Evolutionary conservation across 1,140 invertebrate genomes (phyloP).

Genomic region (Semibalanus balanoides): DNA sequence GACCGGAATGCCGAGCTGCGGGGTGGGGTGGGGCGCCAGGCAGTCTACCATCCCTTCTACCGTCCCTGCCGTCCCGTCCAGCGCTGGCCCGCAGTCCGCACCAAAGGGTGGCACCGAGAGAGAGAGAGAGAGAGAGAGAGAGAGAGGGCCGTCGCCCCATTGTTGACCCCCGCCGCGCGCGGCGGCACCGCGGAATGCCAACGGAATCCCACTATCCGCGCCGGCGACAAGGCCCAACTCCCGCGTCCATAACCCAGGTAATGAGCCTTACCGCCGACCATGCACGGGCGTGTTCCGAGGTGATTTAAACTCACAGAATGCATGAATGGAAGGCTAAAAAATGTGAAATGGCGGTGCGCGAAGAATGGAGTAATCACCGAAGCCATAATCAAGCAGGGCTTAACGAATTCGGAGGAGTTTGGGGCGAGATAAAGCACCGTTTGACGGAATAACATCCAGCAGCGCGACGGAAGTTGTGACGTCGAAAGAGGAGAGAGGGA

Average conservation of each 20-base stretch:
- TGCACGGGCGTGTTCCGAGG: not conserved
- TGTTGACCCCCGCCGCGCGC: not conserved
- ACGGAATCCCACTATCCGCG: not conserved
- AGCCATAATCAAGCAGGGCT: not conserved
- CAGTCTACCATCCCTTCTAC: not conserved
- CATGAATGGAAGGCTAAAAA: slow-evolving; percentile 2
- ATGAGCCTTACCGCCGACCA: not conserved
- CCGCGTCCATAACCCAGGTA: not conserved
- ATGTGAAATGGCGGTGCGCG: not conserved
- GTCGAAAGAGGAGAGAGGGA: not conserved
- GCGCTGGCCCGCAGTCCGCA: not conserved
- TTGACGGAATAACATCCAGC: not conserved
- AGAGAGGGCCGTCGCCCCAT: not conserved
- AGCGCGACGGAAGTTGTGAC: not conserved
- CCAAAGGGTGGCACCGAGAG: too few species aligned
- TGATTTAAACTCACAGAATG: slow-evolving; percentile 2
- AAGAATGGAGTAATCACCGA: not conserved
- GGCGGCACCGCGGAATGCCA: not conserved
- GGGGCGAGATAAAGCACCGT: not conserved
- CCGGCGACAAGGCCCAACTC: not conserved
- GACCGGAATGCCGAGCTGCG: too few species aligned
- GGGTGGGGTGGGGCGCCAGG: too few species aligned
- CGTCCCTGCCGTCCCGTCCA: not conserved
- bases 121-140: not conserved
- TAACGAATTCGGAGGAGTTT: not conserved